Evolutionary conservation across 2,888 invertebrate genomes (phyloP), one percentile per base, ranked within the genome.

Genomic region (Fabriciana adippe): DNA sequence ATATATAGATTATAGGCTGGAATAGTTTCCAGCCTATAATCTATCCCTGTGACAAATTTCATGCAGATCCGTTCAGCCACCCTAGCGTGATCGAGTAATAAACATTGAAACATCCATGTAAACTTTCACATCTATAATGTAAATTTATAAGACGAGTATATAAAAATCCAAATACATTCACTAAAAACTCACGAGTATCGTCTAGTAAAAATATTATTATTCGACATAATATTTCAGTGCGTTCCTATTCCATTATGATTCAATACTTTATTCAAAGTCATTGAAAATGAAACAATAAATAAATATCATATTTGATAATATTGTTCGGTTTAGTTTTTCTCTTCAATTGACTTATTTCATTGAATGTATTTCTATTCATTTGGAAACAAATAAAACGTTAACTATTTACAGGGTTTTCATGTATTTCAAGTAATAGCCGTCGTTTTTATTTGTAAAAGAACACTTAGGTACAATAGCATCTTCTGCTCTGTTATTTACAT

Each of bases 171-270:
- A 35, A 35, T 6, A 41, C 35, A 41, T 11, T 41, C 11, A 41
- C 35, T 50, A 50, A 60, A n/a, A 14, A 48, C 47, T 48, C 21
- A n/a, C 15, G 21, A 15, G 26, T 18, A 48, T 47, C 15, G 13
- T 6, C 16, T 47, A 53, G 53, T 15, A 3, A 59, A 68, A 54
- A 59, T 51, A 70, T 50, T 56, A 55, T 68, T 69, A 35, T 45
- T 59, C 60, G 61, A 69, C 26, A 68, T 66, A 56, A 66, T 65
- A 67, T 71, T 68, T 66, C 60, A 55, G 31, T 57, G 67, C 69
- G 62, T 63, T 68, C 57, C 59, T 67, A 66, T 71, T 65, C 61
- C 66, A 73, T 73, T 71, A 68, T 56, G 55, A 67, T 70, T 60
- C 13, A 66, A 64, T 64, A 51, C 47, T 69, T 55, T 61, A 56